A percentile compares a stretch with the other conserved stretches of the same genome.
These are phyloP conservation scores for Lepilemur ruficaudatus DNA, from an alignment of 2,797 vertebrate species.

Conservation along the genomic window DNA sequence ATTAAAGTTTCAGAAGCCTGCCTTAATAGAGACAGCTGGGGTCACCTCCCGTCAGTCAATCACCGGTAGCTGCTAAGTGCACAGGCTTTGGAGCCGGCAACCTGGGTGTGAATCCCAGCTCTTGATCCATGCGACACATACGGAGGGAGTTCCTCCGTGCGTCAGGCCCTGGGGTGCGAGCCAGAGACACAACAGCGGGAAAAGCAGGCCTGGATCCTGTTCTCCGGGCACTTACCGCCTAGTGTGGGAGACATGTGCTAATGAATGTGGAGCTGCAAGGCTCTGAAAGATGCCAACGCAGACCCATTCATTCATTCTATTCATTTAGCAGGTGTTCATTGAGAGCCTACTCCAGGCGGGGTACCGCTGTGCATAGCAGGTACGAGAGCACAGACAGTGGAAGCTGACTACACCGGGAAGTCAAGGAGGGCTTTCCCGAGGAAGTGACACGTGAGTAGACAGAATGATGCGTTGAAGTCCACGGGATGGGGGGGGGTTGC, in stretches of 20 bases:
- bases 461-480: background rate
- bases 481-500: too few species aligned
- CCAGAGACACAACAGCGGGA: background rate
- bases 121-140: fast-evolving
- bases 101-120: background rate
- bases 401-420: background rate
- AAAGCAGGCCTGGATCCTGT: background rate
- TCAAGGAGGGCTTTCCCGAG: background rate
- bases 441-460: background rate
- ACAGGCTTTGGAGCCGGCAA: background rate
- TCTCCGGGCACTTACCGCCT: background rate
- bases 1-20: background rate
- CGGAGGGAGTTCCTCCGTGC: background rate
- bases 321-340: background rate
- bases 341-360: background rate
- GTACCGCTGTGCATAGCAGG: background rate
- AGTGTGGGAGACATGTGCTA: background rate
- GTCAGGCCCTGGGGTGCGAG: background rate
- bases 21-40: background rate
- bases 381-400: background rate
- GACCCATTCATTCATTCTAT: background rate
- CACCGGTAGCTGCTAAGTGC: background rate
- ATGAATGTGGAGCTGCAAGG: background rate
- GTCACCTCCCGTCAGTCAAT: background rate
- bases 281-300: background rate